phyloP scores from a whole-genome alignment of 30 jellyfish, hydroid and myxozoan species.

The Mastigias papua region DNA sequence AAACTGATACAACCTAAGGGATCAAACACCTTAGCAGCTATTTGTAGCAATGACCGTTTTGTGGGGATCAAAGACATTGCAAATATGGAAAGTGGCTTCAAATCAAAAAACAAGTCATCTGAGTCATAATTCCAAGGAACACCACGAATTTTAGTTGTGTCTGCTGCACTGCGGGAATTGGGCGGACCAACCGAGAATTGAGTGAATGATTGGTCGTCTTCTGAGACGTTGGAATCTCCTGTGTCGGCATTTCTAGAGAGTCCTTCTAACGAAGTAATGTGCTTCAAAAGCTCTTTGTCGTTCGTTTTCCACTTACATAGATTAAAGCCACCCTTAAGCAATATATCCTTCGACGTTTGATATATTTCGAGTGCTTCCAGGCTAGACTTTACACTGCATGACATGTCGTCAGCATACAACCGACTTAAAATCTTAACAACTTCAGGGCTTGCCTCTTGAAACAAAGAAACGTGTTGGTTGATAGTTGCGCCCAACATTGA shows the following conservation, averaged over 20 bases:
- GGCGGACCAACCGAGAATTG: conserved; percentile 40
- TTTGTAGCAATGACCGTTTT: neutral
- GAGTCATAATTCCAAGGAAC: conserved; percentile 11
- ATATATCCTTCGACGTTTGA: neutral
- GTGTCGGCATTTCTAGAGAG: neutral
- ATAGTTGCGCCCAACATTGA: conserved; percentile 52
- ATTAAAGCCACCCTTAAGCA: conserved; percentile 28
- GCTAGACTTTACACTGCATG: neutral
- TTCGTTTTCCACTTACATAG: conserved; percentile 34
- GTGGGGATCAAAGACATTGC: conserved; percentile 8
- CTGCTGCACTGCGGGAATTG: neutral
- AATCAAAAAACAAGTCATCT: conserved; percentile 10
- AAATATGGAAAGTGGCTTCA: neutral
- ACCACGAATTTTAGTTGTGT: conserved; percentile 14
- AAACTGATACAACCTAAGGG: neutral
- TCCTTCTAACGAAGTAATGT: conserved; percentile 7
- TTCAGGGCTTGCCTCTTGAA: conserved; percentile 20
- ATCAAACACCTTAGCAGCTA: neutral
- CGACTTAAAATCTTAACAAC: neutral
- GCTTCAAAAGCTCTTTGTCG: conserved; percentile 15
- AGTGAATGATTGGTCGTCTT: conserved; percentile 42
- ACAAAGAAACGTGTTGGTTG: conserved; percentile 13
- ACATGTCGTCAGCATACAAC: conserved; percentile 48
- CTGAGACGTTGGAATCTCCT: neutral
- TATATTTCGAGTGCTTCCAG: conserved; percentile 20